A percentile compares a stretch with the other conserved stretches of the same genome.
Evolutionary conservation across 2,888 invertebrate species (phyloP).

Genomic region (Drosophila austrosaltans): DNA sequence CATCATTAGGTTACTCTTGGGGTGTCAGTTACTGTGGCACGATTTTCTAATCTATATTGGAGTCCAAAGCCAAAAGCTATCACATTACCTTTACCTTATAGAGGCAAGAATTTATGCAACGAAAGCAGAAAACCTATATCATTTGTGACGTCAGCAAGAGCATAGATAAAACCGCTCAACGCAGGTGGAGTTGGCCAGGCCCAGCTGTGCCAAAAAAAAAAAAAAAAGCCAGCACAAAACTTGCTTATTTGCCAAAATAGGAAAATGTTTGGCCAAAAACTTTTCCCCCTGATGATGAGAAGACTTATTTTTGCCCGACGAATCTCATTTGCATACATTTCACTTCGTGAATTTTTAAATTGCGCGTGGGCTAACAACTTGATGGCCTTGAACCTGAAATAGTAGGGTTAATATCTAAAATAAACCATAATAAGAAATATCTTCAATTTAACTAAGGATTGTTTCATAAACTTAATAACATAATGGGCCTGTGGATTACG

Average conservation of each 20-base stretch:
- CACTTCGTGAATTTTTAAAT: slow-evolving; percentile 1
- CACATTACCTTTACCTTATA: slow-evolving; percentile 50
- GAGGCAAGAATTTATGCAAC: slow-evolving; percentile 38
- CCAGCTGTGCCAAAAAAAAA: slow-evolving; percentile 26
- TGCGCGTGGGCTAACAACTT: slow-evolving; percentile 6
- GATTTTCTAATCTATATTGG: slow-evolving; percentile 55
- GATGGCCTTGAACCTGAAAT: slow-evolving; percentile 6
- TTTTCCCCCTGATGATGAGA: not conserved
- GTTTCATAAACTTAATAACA: slow-evolving; percentile 9
- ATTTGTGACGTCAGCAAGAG: slow-evolving; percentile 46
- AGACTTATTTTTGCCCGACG: not conserved
- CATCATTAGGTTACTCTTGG: slow-evolving; percentile 33
- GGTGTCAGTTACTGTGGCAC: slow-evolving; percentile 55
- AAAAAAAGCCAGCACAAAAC: not conserved
- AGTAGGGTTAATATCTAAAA: not conserved
- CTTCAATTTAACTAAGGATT: not conserved
- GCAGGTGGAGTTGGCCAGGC: slow-evolving; percentile 12
- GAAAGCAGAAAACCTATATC: slow-evolving; percentile 7
- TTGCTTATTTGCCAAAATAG: slow-evolving; percentile 35
- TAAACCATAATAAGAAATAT: not conserved
- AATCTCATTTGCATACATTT: slow-evolving; percentile 8
- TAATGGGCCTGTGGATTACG: not conserved
- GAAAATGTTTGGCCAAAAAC: slow-evolving; percentile 24
- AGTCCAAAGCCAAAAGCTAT: slow-evolving; percentile 40
- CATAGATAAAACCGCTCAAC: not conserved